phyloP scores from a whole-genome alignment of 2,113 vertebrate species.

The Caranx melampygus region DNA sequence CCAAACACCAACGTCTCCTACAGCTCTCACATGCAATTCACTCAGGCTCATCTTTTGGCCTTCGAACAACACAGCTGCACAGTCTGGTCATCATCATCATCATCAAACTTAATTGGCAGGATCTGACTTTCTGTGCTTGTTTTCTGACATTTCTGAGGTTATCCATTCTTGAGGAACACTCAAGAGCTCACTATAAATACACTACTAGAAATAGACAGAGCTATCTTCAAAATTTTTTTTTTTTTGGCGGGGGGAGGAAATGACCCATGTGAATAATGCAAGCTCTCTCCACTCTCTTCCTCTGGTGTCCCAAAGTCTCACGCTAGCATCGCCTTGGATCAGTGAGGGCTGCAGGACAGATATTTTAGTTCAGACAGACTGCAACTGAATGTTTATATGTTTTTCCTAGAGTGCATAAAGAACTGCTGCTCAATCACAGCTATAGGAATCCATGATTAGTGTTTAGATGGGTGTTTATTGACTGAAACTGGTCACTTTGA shows the following conservation, averaged over 20 bases:
- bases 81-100: neutral
- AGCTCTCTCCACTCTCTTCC: conserved; percentile 42
- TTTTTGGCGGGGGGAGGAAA: conserved; percentile 32
- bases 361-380: conserved; percentile 46
- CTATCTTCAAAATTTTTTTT: conserved; percentile 22
- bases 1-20: conserved; percentile 27
- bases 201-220: conserved; percentile 49
- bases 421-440: conserved; percentile 9
- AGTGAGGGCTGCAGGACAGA: conserved; percentile 37
- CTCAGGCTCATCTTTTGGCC: conserved; percentile 18
- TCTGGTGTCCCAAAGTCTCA: conserved; percentile 50
- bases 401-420: conserved; percentile 27
- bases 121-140: neutral
- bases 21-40: conserved; percentile 7
- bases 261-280: conserved; percentile 71
- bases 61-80: neutral
- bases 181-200: conserved; percentile 51
- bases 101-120: conserved; percentile 5
- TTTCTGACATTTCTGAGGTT: conserved; percentile 36
- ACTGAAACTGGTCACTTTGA: neutral
- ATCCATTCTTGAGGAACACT: conserved; percentile 40
- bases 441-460: neutral
- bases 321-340: conserved; percentile 35
- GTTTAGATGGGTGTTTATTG: neutral
- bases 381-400: conserved; percentile 43